Conservation (phyloP, 2,797 vertebrate species). For the Glossophaga mutica region DNA sequence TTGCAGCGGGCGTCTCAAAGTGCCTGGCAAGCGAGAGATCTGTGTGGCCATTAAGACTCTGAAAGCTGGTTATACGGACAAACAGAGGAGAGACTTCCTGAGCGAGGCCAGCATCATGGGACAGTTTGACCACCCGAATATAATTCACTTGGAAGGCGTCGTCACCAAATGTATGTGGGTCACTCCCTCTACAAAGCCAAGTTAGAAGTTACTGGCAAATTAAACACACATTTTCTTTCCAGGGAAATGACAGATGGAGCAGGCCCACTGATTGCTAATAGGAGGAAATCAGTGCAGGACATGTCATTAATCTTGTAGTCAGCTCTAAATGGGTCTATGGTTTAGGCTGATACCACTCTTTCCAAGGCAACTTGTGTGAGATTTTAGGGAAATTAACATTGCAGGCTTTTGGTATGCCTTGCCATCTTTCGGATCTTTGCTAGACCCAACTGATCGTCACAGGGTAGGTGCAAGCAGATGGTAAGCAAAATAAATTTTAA, state of each 20-base stretch:
- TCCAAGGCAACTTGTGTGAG: constrained; percentile 85
- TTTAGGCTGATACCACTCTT: constrained; percentile 89
- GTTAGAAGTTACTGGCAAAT: constrained; percentile 78
- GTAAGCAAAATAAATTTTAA: constrained; percentile 79
- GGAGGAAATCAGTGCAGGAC: constrained; percentile 86
- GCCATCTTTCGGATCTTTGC: constrained; percentile 76
- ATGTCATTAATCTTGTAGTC: constrained; percentile 96
- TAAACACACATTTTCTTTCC: constrained; percentile 76
- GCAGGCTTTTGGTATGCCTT: constrained; percentile 71
- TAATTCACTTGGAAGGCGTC: constrained; percentile 97
- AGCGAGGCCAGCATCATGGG: constrained; percentile 99
- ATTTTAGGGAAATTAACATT: constrained; percentile 81
- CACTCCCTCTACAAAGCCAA: constrained; percentile 60
- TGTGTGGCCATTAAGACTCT: constrained; percentile 98
- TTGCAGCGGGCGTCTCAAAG: constrained; percentile 96
- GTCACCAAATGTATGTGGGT: constrained; percentile 96
- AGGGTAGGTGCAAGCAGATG: constrained; percentile 82
- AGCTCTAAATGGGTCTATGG: constrained; percentile 92
- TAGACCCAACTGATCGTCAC: constrained; percentile 77
- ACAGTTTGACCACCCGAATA: constrained; percentile 98
- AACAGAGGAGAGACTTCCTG: constrained; percentile 96
- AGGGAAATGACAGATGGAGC: constrained; percentile 85
- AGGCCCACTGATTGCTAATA: constrained; percentile 87
- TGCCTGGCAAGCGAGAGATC: constrained; percentile 96
- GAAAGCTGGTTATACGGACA: constrained; percentile 97